Evolutionary conservation across 2,888 invertebrate genomes (phyloP).

Genomic region (Julus scanicus): DNA sequence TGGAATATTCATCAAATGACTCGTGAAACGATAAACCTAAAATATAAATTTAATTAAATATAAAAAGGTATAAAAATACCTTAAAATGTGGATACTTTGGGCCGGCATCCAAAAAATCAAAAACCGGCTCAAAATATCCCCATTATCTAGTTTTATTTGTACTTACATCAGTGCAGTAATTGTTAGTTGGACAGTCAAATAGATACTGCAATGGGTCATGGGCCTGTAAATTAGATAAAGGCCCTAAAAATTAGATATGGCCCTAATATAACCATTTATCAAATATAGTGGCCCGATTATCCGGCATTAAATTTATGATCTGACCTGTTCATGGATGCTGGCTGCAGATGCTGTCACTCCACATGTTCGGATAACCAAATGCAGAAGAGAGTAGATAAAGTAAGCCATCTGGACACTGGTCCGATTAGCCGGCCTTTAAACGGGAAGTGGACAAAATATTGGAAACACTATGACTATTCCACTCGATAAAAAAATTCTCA

Average conservation of each 20-base stretch:
- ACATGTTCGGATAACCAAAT: slow-evolving; percentile 41
- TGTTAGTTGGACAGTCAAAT: slow-evolving; percentile 47
- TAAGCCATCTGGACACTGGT: slow-evolving; percentile 50
- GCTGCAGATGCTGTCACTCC: slow-evolving; percentile 46
- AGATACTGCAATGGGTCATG: slow-evolving; percentile 48
- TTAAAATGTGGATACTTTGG: no score
- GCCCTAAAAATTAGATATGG: no score
- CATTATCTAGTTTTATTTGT: neutral
- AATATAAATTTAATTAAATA: neutral
- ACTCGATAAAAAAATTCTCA: neutral
- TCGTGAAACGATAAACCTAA: slow-evolving; percentile 54
- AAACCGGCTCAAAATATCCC: no score
- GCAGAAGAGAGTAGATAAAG: slow-evolving; percentile 48
- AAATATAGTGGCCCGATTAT: no score
- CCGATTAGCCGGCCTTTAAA: slow-evolving; percentile 14
- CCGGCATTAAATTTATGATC: no score
- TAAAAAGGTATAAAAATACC: neutral
- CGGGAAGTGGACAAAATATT: neutral
- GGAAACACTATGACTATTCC: neutral
- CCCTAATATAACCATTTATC: no score
- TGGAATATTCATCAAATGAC: slow-evolving; percentile 52
- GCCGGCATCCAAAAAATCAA: no score
- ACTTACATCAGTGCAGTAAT: slow-evolving; percentile 52
- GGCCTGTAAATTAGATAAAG: neutral
- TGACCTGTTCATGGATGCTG: slow-evolving; percentile 46